A percentile compares a stretch with the other conserved stretches of the same genome.
These are phyloP conservation scores for Lasioglossum marginatum DNA, from an alignment of 2,888 invertebrate genomes.

Conservation along the genomic window DNA sequence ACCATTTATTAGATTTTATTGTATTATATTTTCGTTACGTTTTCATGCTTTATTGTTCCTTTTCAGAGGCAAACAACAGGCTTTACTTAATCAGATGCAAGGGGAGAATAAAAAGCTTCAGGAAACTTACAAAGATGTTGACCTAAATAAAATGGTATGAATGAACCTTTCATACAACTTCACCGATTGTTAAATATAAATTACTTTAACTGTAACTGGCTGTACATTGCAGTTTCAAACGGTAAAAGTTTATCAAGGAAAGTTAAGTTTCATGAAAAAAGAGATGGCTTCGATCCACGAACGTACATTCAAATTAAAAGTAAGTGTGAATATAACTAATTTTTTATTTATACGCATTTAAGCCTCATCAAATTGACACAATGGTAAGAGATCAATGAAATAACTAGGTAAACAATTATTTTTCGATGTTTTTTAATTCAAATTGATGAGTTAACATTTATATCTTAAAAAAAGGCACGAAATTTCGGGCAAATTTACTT, in stretches of 20 bases:
- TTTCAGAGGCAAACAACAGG: constrained; percentile 80
- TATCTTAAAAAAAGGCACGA: too few relatives aligned
- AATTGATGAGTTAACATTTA: too few relatives aligned
- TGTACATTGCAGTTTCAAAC: constrained; percentile 79
- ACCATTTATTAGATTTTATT: neutral
- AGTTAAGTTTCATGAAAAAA: constrained; percentile 83
- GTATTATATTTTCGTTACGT: constrained; percentile 11
- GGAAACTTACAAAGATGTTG: constrained; percentile 75
- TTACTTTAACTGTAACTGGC: constrained; percentile 15
- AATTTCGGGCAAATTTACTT: too few relatives aligned
- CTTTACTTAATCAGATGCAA: constrained; percentile 78
- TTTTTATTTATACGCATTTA: neutral
- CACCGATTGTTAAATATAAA: constrained; percentile 11
- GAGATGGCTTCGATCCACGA: constrained; percentile 84
- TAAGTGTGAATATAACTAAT: constrained; percentile 65
- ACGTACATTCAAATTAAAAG: constrained; percentile 83
- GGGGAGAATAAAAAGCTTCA: constrained; percentile 80
- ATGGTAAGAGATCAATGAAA: too few relatives aligned
- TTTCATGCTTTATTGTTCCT: constrained; percentile 38
- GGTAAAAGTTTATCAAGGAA: constrained; percentile 83
- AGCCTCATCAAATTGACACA: too few relatives aligned
- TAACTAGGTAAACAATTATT: too few relatives aligned
- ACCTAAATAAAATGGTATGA: constrained; percentile 83
- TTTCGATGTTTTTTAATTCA: too few relatives aligned
- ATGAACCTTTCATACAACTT: constrained; percentile 25